These are phyloP conservation scores for Tetramorium parvispinum DNA, from an alignment of 1,140 invertebrate species.

Conservation along the genomic window DNA sequence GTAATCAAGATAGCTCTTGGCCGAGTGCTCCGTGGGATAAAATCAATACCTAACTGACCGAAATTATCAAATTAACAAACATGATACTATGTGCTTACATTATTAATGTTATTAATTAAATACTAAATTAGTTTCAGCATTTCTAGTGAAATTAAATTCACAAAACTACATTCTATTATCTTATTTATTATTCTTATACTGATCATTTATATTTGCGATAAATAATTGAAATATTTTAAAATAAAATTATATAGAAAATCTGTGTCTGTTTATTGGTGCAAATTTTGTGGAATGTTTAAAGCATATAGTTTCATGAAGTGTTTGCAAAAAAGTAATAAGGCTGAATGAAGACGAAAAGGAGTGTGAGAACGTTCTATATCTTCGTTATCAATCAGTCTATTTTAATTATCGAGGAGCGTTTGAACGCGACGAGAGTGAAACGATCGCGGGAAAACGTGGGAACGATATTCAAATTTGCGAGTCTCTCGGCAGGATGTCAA, in stretches of 20 bases:
- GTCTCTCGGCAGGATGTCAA: conserved; percentile 38
- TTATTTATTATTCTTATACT: background rate
- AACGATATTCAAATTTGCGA: conserved; percentile 45
- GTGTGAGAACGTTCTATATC: background rate
- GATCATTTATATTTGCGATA: background rate
- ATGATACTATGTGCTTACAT: background rate
- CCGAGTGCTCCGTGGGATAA: background rate
- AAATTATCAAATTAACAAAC: conserved; percentile 37
- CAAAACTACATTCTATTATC: background rate
- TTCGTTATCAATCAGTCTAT: conserved; percentile 10
- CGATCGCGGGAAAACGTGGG: conserved; percentile 37
- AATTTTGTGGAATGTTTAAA: background rate
- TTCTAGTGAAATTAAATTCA: background rate
- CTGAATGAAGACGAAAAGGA: background rate
- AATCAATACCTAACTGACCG: conserved; percentile 13
- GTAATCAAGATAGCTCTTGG: background rate
- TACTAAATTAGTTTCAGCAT: background rate
- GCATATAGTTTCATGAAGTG: background rate
- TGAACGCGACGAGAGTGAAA: conserved; percentile 26
- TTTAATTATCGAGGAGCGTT: conserved; percentile 22
- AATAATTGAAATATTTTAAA: conserved; percentile 9
- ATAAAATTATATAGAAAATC: background rate
- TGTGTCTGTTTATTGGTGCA: background rate
- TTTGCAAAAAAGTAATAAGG: background rate
- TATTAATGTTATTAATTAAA: conserved; percentile 9